These are phyloP conservation scores for Zhuqinia jingwanae DNA, from an alignment of 2,888 invertebrate genomes.

Conservation along the genomic window DNA sequence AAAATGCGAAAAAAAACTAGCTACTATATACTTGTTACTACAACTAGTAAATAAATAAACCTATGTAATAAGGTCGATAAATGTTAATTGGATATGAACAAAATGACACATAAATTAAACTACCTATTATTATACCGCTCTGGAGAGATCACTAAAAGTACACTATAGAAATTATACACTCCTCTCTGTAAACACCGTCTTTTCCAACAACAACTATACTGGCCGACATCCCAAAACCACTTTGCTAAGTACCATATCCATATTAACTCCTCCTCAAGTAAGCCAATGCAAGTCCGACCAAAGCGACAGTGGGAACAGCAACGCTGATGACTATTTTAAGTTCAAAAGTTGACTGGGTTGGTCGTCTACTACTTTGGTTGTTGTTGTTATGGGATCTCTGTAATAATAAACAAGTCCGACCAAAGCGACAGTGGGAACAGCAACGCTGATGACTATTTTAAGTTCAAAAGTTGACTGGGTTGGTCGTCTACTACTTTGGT, in stretches of 20 bases:
- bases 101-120: background rate
- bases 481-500: background rate
- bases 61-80: constrained; percentile 26
- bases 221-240: too few species aligned
- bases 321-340: constrained; percentile 58
- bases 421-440: constrained; percentile 57
- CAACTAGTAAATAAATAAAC: background rate
- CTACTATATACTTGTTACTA: background rate
- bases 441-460: constrained; percentile 57
- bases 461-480: constrained; percentile 61
- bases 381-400: constrained; percentile 26
- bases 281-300: constrained; percentile 61
- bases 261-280: constrained; percentile 54
- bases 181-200: background rate
- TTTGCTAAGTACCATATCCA: too few species aligned
- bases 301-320: constrained; percentile 57
- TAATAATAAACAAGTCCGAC: constrained; percentile 55
- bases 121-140: background rate
- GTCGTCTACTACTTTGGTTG: background rate
- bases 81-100: background rate
- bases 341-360: constrained; percentile 57
- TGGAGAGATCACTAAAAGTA: background rate
- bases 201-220: too few species aligned
- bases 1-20: too few species aligned
- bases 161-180: background rate